phyloP scores from a whole-genome alignment of 2,888 invertebrate genomes.

The Drosophila mulleri region DNA sequence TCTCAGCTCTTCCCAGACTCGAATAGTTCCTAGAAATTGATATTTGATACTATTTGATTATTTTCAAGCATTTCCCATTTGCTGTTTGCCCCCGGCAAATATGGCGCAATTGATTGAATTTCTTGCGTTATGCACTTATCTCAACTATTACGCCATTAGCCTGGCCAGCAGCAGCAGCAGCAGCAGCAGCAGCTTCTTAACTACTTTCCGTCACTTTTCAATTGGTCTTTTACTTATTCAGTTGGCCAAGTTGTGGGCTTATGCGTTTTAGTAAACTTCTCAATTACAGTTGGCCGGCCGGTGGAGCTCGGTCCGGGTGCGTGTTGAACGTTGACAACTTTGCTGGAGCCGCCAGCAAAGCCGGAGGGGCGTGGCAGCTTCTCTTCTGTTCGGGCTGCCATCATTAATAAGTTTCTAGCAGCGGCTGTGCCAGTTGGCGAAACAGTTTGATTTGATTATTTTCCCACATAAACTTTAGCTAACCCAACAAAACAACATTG shows the following conservation, averaged over 20 bases:
- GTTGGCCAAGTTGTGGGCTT: conserved; percentile 18
- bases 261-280: conserved; percentile 29
- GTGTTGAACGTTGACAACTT: conserved; percentile 28
- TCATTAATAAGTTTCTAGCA: conserved; percentile 48
- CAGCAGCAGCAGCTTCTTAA: not conserved
- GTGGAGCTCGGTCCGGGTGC: not conserved
- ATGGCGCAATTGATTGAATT: not conserved
- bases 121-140: not conserved
- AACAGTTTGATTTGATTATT: conserved; percentile 44
- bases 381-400: conserved; percentile 10
- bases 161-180: not conserved
- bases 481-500: not conserved
- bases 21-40: not conserved
- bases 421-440: conserved; percentile 30
- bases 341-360: not conserved
- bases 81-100: not conserved
- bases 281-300: conserved; percentile 10
- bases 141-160: not conserved
- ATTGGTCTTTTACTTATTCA: conserved; percentile 2
- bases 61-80: not conserved
- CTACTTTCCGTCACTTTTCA: conserved; percentile 3
- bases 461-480: conserved; percentile 8
- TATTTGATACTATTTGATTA: not conserved
- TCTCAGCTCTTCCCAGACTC: not conserved
- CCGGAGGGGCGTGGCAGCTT: conserved; percentile 3